Conservation (phyloP, 2,888 invertebrate species). For the Tinea pellionella region DNA sequence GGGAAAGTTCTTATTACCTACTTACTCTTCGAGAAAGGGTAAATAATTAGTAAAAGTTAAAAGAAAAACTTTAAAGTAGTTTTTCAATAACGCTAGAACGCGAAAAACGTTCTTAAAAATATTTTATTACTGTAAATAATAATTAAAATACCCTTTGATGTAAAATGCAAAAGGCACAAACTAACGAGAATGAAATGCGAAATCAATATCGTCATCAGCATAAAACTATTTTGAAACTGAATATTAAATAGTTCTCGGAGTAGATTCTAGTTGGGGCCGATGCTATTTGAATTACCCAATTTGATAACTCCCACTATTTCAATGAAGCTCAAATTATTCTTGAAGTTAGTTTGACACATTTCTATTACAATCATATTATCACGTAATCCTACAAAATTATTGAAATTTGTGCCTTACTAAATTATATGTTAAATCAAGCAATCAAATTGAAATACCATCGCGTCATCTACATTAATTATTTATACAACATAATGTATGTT, state of each 20-base stretch:
- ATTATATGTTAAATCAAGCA: background rate
- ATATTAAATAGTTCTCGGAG: background rate
- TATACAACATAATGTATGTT: background rate
- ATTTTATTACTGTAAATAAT: background rate
- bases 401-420: background rate
- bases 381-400: background rate
- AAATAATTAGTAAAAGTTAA: background rate
- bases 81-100: background rate
- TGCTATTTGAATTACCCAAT: background rate
- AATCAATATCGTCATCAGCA: background rate
- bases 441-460: background rate
- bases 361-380: background rate
- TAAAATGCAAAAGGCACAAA: background rate
- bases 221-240: constrained; percentile 2
- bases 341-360: no score
- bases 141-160: background rate
- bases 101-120: background rate
- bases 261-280: background rate
- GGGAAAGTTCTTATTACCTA: background rate
- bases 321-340: no score
- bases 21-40: background rate
- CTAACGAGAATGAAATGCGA: background rate
- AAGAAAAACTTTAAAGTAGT: background rate
- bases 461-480: constrained; percentile 1
- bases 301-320: no score